Evolutionary conservation across 2,113 vertebrate genomes (phyloP), one percentile per base, ranked within the genome.

Genomic region (Xyliphius kryptos): DNA sequence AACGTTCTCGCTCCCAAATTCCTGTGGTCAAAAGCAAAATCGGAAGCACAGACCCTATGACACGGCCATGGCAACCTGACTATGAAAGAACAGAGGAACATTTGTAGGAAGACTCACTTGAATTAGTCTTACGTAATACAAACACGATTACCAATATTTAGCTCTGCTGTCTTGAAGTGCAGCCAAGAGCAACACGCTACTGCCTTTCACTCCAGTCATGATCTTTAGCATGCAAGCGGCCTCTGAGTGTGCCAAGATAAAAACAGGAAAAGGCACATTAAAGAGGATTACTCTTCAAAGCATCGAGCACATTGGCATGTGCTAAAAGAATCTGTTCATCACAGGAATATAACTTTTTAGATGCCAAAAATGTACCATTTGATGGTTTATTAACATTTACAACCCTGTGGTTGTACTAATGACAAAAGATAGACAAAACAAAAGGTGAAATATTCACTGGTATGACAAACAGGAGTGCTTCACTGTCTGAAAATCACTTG

Each of bases 221-320:
- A 66, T 76, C 68, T 67, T 19, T 37, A 26, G 32, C 47, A 43
- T 16, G 40, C 41, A 63, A 37, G 47, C 47, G 56, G 61, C 46
- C 75, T 40, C 26, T 54, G 69, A n/a, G 26, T 41, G 61, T 66
- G 55, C 64, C 37, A 66, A 56, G 40, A n/a, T 53, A 51, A 61
- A 19, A 57, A 50, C 67, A 78, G 77, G 67, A 80, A 76, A 73
- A 72, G 36, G 67, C 49, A 70, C 64, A 72, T 78, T 77, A 76
- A 41, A 48, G 54, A n/a, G 61, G 63, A 47, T 58, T 61, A 20
- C 15, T 15, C n/a, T 22, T 56, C 48, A 32, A 51, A 14, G 6
- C 59, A 41, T 71, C 36, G 41, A 54, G 58, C 11, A 19, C 40
- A 16, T 56, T 74, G 40, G 19, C 32, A 9, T 70, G 41, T 75